phyloP scores from a whole-genome alignment of 2,888 invertebrate species.

The Drosophila percnosoma region DNA sequence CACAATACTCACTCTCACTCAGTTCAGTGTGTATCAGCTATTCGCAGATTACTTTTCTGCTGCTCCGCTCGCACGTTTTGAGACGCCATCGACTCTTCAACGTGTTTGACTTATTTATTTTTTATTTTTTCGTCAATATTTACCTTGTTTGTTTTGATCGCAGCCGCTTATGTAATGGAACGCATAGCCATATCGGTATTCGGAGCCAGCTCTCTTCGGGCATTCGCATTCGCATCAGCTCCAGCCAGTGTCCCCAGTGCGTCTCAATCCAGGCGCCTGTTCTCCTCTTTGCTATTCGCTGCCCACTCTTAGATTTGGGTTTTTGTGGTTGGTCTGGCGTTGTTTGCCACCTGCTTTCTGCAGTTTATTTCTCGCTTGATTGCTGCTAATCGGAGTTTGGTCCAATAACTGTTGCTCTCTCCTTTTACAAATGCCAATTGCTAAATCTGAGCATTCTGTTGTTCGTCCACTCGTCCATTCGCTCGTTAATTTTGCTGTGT shows the following conservation, averaged over 20 bases:
- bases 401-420: slow-evolving; percentile 19
- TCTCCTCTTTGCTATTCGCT: slow-evolving; percentile 10
- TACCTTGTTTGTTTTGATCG: slow-evolving; percentile 79
- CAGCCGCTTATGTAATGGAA: slow-evolving; percentile 65
- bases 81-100: slow-evolving; percentile 47
- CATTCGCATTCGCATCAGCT: slow-evolving; percentile 38
- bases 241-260: slow-evolving; percentile 30
- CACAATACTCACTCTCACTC: slow-evolving; percentile 12
- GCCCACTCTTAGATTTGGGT: slow-evolving; percentile 17
- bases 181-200: slow-evolving; percentile 53
- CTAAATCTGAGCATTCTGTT: slow-evolving; percentile 60
- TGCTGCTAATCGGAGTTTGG: slow-evolving; percentile 20
- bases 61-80: slow-evolving; percentile 18
- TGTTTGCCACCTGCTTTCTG: slow-evolving; percentile 18
- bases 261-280: slow-evolving; percentile 16
- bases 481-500: slow-evolving; percentile 18
- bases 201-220: slow-evolving; percentile 38
- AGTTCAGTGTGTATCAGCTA: slow-evolving; percentile 14
- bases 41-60: slow-evolving; percentile 39
- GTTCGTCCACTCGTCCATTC: slow-evolving; percentile 21
- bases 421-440: slow-evolving; percentile 40
- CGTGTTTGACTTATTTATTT: slow-evolving; percentile 68
- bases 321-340: background rate
- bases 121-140: slow-evolving; percentile 64
- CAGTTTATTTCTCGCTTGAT: slow-evolving; percentile 37